Base-by-base conservation (phyloP, 1,140 invertebrate genomes). In the Lepidotrigona ventralis region DNA sequence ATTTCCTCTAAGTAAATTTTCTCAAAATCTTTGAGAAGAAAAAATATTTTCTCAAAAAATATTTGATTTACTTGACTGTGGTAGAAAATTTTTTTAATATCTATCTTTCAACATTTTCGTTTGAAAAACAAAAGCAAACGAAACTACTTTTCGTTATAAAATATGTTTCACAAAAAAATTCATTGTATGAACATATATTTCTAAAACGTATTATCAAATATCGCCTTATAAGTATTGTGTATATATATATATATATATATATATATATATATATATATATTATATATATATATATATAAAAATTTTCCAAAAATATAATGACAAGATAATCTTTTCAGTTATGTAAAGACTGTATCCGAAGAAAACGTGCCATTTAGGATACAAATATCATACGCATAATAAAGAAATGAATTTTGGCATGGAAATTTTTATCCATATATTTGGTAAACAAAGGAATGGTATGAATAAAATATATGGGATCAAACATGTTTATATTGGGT, bases 401-500 rank as follows among this genome's bases (percentile, higher is more conserved):
- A n/a, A 46, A 51, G 19, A 78, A 86, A 91, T 90, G 89, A 85
- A 92, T 92, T 93, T 93, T 94, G 92, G 90, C 91, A 93, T 93
- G 90, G 90, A 90, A 91, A 92, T 90, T 88, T 90, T 88, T 71
- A 90, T 91, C 90, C 89, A 91, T 91, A 90, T 92, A 91, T 90
- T 92, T 81, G 83, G 81, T 78, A 83, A 92, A 82, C 88, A 89
- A 88, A 85, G 86, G 85, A 91, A 82, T 82, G 83, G 86, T 91
- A 89, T 84, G 88, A 91, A 89, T 90, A 91, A 89, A 87, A 90
- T 91, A 91, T 92, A 92, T 91, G 93, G 91, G 92, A 93, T 92
- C 90, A 94, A 92, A 90, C 85, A 91, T 91, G 91, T 91, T 91
- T 91, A 91, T 92, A 91, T 89, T 90, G 87, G 88, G 89, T 93